These are phyloP conservation scores for Temnothorax ravouxi DNA, from an alignment of 2,888 invertebrate genomes.

Conservation along the genomic window DNA sequence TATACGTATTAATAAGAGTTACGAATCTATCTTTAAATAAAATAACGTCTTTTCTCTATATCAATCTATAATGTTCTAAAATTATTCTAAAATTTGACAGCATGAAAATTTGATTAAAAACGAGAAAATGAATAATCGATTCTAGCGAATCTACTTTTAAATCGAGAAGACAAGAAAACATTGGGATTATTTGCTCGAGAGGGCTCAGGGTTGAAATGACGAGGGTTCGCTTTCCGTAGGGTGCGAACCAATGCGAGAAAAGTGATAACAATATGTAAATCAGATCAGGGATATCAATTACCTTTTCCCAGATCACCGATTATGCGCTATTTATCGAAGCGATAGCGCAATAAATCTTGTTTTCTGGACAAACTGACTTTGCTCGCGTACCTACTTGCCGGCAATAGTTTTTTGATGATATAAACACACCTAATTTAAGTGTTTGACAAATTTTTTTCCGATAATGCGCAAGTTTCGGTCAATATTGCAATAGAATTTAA, in stretches of 20 bases:
- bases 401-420: conserved; percentile 16
- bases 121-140: neutral
- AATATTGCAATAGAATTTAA: conserved; percentile 37
- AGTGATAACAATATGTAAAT: conserved; percentile 52
- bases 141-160: conserved; percentile 4
- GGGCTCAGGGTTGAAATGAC: conserved; percentile 25
- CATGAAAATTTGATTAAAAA: neutral
- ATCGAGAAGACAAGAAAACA: conserved; percentile 14
- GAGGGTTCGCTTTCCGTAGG: conserved; percentile 27
- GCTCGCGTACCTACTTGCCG: neutral
- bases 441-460: conserved; percentile 40
- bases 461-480: conserved; percentile 16
- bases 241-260: conserved; percentile 33
- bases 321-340: conserved; percentile 40
- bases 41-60: neutral
- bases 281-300: conserved; percentile 34
- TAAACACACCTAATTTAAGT: neutral
- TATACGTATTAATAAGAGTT: neutral
- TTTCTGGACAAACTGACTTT: conserved; percentile 17
- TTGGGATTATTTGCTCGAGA: conserved; percentile 42
- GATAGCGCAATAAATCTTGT: conserved; percentile 31
- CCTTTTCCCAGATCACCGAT: neutral
- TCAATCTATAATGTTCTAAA: neutral
- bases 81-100: neutral
- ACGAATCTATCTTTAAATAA: neutral